Percentiles rank a stretch among this genome's conserved stretches.
Conservation (phyloP, 2,888 invertebrate genomes). For the Andricus quercusramuli region DNA sequence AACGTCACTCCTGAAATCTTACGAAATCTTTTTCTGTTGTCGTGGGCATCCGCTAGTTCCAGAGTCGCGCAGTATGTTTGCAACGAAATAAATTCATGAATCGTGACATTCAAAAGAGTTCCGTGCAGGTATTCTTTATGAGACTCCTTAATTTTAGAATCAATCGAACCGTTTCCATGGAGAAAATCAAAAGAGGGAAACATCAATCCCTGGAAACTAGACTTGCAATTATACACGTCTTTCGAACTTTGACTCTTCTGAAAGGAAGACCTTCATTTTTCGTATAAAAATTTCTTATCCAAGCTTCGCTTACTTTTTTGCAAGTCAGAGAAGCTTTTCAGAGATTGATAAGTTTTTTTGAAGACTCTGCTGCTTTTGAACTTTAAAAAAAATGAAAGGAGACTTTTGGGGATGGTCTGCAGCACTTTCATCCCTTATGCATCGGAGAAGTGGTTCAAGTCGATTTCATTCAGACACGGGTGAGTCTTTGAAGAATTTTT, state of each 20-base stretch:
- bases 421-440: constrained; percentile 22
- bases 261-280: not conserved
- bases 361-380: not conserved
- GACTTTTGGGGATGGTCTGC: constrained; percentile 7
- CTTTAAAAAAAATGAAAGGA: not conserved
- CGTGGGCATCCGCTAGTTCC: not conserved
- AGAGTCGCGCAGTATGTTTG: not conserved
- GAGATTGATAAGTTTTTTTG: not conserved
- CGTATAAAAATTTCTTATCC: not conserved
- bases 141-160: not conserved
- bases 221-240: constrained; percentile 20
- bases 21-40: constrained; percentile 3
- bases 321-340: not conserved
- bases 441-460: constrained; percentile 1
- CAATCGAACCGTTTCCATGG: constrained; percentile 53
- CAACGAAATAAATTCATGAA: not conserved
- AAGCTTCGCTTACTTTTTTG: not conserved
- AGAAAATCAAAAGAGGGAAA: constrained; percentile 48
- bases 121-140: constrained; percentile 6
- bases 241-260: constrained; percentile 2
- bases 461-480: constrained; percentile 1
- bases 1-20: not conserved
- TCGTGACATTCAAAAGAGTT: constrained; percentile 8
- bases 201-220: constrained; percentile 47
- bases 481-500: not conserved